Evolutionary conservation across 2,888 invertebrate genomes (phyloP), one percentile per base, ranked within the genome.

Genomic region (Zaprionus lineosus): DNA sequence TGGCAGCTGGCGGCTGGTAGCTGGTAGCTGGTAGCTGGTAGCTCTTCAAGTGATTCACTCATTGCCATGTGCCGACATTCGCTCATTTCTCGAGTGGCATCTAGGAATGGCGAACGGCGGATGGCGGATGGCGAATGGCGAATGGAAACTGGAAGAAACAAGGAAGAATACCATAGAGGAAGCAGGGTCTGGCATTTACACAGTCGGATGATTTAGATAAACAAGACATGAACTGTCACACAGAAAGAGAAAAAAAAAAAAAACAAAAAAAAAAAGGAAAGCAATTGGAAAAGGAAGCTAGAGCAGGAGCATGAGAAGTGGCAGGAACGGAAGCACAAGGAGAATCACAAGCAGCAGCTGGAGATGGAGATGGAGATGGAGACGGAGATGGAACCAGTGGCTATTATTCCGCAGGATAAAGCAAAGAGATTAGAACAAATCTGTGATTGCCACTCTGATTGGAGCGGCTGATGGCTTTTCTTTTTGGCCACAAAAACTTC

Each of bases 141-240:
- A n/a, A n/a, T n/a, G n/a, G n/a, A n/a, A n/a, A n/a, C n/a, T n/a
- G n/a, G n/a, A n/a, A n/a, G n/a, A n/a, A n/a, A n/a, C n/a, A n/a
- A 21, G 34, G 12, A 8, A 44, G 5, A 9, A n/a, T n/a, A n/a
- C n/a, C n/a, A n/a, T n/a, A n/a, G 52, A 69, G 84, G 77, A 76
- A 81, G 57, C 74, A 70, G 77, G 67, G 82, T 67, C 67, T 74
- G 77, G 77, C 77, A 79, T 79, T 79, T 68, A 79, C 78, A 81
- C 84, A 84, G 78, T 79, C 66, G 84, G 82, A 77, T 79, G 78
- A 77, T 74, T 79, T 77, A 77, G 84, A 79, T 79, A 84, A 79
- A 81, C 78, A 79, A 81, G 84, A 84, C 84, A 79, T 84, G 77
- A 76, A 74, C 81, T 81, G 82, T 84, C 84, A 76, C 61, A 68